These are phyloP conservation scores for Cossypha niveicapilla DNA, from an alignment of 2,797 vertebrate genomes.

Conservation along the genomic window DNA sequence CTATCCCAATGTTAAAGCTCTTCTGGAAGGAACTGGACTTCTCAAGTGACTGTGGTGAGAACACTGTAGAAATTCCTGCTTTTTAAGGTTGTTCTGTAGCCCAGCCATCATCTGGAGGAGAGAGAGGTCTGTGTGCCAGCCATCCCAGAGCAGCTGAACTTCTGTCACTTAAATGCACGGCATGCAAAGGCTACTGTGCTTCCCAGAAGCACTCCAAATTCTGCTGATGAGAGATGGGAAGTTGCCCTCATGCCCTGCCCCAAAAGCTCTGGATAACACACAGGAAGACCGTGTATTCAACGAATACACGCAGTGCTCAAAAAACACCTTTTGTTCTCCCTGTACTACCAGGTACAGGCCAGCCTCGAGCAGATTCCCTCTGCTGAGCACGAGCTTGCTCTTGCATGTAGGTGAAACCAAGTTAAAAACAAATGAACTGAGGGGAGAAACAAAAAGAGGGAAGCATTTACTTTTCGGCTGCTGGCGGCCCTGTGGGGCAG, in stretches of 20 bases:
- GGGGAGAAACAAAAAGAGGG: not conserved
- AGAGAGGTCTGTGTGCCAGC: not conserved
- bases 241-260: not conserved
- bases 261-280: not conserved
- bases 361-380: not conserved
- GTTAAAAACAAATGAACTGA: not conserved
- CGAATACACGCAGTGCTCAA: fast-evolving
- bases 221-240: not conserved
- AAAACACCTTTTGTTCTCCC: not conserved
- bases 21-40: not conserved
- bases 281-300: not conserved
- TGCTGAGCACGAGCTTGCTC: not conserved
- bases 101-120: not conserved
- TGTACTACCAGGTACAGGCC: not conserved
- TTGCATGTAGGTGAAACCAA: not conserved
- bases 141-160: not conserved
- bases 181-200: not conserved
- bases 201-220: not conserved
- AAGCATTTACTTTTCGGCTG: not conserved
- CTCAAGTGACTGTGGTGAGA: not conserved
- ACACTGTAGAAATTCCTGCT: not conserved
- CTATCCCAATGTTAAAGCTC: not conserved
- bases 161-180: not conserved
- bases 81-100: not conserved
- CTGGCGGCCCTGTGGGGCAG: not conserved